These are phyloP conservation scores for Trachymyrmex septentrionalis DNA, from an alignment of 1,140 invertebrate genomes.

Conservation along the genomic window DNA sequence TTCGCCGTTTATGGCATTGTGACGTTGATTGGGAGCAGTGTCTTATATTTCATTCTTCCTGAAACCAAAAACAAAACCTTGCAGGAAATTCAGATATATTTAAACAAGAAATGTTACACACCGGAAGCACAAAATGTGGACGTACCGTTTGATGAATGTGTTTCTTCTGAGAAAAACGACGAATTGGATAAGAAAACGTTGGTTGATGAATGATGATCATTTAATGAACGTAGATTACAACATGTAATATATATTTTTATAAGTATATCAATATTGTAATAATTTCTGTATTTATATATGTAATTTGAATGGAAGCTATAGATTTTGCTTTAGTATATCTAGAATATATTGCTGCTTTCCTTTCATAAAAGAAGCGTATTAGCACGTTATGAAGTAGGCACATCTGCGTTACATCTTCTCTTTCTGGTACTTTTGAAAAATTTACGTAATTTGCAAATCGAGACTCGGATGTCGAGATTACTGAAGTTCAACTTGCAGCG, in stretches of 20 bases:
- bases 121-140: background rate
- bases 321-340: background rate
- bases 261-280: background rate
- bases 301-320: background rate
- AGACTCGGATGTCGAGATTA: background rate
- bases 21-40: conserved; percentile 88
- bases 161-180: background rate
- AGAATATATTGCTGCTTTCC: background rate
- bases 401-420: background rate
- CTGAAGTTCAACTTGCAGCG: background rate
- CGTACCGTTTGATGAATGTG: background rate
- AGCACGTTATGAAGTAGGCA: background rate
- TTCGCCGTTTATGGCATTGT: conserved; percentile 91
- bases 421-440: background rate
- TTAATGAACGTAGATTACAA: background rate
- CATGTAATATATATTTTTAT: background rate
- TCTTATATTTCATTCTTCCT: conserved; percentile 90
- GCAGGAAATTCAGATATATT: conserved; percentile 91
- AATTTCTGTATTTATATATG: background rate
- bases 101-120: conserved; percentile 67
- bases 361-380: background rate
- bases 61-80: conserved; percentile 93
- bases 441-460: background rate
- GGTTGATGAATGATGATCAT: background rate
- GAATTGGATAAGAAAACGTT: background rate